Evolutionary conservation across 1,140 invertebrate species (phyloP).

Genomic region (Drosophila novamexicana): DNA sequence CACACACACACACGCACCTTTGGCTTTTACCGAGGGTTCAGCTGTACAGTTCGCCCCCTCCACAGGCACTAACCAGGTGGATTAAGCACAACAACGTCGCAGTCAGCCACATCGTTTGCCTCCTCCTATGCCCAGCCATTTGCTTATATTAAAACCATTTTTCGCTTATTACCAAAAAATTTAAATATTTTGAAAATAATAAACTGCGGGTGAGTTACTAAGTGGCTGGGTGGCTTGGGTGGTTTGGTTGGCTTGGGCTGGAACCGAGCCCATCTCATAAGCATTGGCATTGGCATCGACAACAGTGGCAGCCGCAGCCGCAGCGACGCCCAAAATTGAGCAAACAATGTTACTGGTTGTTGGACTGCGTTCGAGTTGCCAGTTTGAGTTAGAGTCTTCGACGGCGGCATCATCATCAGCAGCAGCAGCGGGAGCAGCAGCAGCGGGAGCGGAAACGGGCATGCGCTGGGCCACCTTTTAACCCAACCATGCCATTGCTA

Average conservation of each 20-base stretch:
- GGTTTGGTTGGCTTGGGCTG: not conserved
- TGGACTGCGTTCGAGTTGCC: slow-evolving; percentile 2
- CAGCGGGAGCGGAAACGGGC: slow-evolving; percentile 50
- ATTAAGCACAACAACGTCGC: slow-evolving; percentile 49
- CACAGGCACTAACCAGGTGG: slow-evolving; percentile 35
- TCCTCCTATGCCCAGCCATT: slow-evolving; percentile 50
- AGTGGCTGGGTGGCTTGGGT: slow-evolving; percentile 54
- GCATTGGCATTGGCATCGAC: slow-evolving; percentile 30
- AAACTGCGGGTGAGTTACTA: slow-evolving; percentile 84
- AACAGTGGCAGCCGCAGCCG: slow-evolving; percentile 23
- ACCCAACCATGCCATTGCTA: slow-evolving; percentile 64
- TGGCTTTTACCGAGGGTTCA: not conserved
- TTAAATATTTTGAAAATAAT: slow-evolving; percentile 84
- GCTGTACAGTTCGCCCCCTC: not conserved
- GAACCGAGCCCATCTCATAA: slow-evolving; percentile 9
- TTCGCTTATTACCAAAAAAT: slow-evolving; percentile 84
- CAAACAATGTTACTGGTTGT: slow-evolving; percentile 55
- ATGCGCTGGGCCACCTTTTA: slow-evolving; percentile 62
- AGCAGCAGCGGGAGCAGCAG: slow-evolving; percentile 35
- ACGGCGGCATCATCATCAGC: slow-evolving; percentile 22
- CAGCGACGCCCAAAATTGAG: slow-evolving; percentile 59
- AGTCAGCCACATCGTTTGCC: slow-evolving; percentile 40
- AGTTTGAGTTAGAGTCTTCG: no score
- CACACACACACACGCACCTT: not conserved
- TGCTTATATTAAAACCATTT: slow-evolving; percentile 79